Conservation (phyloP, 2,113 vertebrate species). For the Ceyx cyanopectus region DNA sequence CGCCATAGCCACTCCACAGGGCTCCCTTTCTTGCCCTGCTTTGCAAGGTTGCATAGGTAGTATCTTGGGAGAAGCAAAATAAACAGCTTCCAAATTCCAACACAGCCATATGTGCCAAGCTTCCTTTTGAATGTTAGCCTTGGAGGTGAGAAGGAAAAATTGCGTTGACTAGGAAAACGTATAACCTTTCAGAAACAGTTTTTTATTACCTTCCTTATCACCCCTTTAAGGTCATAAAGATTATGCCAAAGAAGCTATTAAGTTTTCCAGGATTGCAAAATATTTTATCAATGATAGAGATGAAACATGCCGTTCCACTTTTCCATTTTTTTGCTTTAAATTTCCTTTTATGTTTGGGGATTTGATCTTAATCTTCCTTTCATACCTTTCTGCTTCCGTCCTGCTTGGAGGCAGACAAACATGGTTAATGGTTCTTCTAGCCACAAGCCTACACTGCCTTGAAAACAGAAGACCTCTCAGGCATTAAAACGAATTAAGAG, state of each 20-base stretch:
- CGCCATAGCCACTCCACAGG: not conserved
- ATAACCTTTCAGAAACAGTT: slow-evolving; percentile 57
- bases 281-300: slow-evolving; percentile 69
- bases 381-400: not conserved
- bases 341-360: slow-evolving; percentile 58
- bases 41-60: not conserved
- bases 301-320: slow-evolving; percentile 61
- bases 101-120: slow-evolving; percentile 15
- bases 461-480: not conserved
- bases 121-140: slow-evolving; percentile 56
- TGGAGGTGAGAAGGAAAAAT: slow-evolving; percentile 57
- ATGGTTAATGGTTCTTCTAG: slow-evolving; percentile 52
- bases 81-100: slow-evolving; percentile 58
- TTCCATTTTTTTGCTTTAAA: slow-evolving; percentile 41
- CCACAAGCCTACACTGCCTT: not conserved
- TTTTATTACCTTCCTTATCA: slow-evolving; percentile 70
- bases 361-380: slow-evolving; percentile 68
- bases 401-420: slow-evolving; percentile 4
- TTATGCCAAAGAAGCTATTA: slow-evolving; percentile 62
- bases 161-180: slow-evolving; percentile 35
- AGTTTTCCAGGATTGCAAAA: slow-evolving; percentile 69
- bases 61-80: slow-evolving; percentile 54
- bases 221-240: slow-evolving; percentile 58
- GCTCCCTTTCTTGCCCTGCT: slow-evolving; percentile 29
- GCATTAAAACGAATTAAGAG: not conserved